Percentiles rank a stretch among this genome's conserved stretches.
Conservation (phyloP, 2,888 invertebrate genomes). For the Epinotia brunnichana region DNA sequence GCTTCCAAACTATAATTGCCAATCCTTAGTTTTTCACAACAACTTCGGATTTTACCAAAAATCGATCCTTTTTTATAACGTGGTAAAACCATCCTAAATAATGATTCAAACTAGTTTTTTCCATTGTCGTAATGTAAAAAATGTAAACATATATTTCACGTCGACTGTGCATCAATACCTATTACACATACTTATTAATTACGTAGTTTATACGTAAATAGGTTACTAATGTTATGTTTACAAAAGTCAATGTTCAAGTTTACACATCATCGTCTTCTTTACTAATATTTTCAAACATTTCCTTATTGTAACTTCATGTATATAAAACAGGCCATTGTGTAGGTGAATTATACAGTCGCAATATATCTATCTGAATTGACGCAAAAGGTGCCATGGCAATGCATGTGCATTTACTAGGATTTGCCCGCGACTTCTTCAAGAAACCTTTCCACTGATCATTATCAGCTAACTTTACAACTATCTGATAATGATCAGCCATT, state of each 20-base stretch:
- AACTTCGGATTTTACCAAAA: not conserved
- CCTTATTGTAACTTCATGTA: constrained; percentile 12
- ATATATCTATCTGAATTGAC: not conserved
- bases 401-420: not conserved
- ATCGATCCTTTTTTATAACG: not conserved
- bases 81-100: not conserved
- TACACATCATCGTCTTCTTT: constrained; percentile 1
- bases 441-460: not conserved
- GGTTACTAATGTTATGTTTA: constrained; percentile 8
- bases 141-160: no score
- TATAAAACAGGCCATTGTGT: constrained; percentile 19
- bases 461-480: not conserved
- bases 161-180: no score
- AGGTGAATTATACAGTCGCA: not conserved
- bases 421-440: not conserved
- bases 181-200: no score
- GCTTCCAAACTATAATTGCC: no score
- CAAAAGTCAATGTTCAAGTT: not conserved
- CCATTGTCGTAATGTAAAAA: no score
- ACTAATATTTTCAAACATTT: constrained; percentile 23
- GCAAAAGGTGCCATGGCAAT: not conserved
- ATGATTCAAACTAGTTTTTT: not conserved
- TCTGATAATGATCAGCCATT: not conserved
- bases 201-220: not conserved
- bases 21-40: not conserved